Evolutionary conservation across 2,888 invertebrate species (phyloP).

Genomic region (Mechanitis messenoides): DNA sequence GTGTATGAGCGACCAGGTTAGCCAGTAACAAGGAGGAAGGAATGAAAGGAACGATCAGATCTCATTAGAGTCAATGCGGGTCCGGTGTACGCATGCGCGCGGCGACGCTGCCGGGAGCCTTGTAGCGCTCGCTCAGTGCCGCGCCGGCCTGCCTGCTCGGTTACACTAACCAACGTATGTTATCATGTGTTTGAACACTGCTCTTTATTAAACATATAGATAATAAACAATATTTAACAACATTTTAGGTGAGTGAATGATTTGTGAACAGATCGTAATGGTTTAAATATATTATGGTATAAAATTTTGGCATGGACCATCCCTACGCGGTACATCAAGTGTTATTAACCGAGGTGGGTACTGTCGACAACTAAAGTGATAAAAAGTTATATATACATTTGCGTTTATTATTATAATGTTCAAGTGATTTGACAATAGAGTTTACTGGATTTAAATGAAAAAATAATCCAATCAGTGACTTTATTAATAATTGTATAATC

Average conservation of each 20-base stretch:
- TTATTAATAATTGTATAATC: background rate
- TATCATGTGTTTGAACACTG: background rate
- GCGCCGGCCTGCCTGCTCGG: constrained; percentile 73
- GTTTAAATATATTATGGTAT: constrained; percentile 13
- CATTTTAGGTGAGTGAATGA: constrained; percentile 13
- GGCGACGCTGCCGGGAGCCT: constrained; percentile 54
- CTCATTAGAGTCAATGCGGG: constrained; percentile 40
- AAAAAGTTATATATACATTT: background rate
- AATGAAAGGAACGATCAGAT: constrained; percentile 25
- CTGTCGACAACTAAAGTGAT: background rate
- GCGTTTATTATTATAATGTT: background rate
- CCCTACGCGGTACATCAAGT: constrained; percentile 17
- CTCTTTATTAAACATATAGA: background rate
- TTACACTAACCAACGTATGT: constrained; percentile 39
- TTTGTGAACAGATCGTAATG: constrained; percentile 8
- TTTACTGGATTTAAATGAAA: background rate
- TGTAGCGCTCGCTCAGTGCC: constrained; percentile 64
- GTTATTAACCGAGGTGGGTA: constrained; percentile 20
- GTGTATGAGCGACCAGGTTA: constrained; percentile 22
- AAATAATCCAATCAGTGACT: too few species aligned
- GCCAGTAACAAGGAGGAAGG: constrained; percentile 32
- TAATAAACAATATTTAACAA: background rate
- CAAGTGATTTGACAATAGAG: background rate
- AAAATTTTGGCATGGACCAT: constrained; percentile 24
- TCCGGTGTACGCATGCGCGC: constrained; percentile 57